A percentile compares a stretch with the other conserved stretches of the same genome.
Conservation (phyloP, 2,113 vertebrate genomes). For the Albula glossodonta region DNA sequence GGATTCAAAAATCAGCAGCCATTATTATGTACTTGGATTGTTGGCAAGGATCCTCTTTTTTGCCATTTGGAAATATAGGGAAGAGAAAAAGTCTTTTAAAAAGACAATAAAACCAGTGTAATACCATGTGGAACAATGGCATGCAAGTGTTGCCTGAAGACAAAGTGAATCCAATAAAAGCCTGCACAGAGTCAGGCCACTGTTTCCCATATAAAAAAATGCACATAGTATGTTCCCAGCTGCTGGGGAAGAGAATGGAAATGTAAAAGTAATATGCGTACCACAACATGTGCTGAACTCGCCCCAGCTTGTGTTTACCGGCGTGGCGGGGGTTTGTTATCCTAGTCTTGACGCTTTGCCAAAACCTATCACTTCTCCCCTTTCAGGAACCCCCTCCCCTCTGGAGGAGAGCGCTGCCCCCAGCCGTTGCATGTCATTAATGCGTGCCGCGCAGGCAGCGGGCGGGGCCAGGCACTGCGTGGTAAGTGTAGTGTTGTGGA, state of each 20-base stretch:
- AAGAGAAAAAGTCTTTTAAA: neutral
- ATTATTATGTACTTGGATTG: too few relatives aligned
- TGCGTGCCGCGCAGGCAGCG: neutral
- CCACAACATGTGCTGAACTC: neutral
- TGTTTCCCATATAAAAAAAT: neutral
- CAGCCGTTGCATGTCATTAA: neutral
- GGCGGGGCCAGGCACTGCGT: neutral
- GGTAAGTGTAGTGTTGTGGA: neutral
- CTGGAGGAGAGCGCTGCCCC: neutral
- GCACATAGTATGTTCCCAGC: conserved; percentile 12
- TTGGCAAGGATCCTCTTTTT: neutral
- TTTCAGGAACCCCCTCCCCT: conserved; percentile 2
- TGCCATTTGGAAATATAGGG: neutral
- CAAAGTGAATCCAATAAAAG: neutral
- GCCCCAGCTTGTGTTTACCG: neutral
- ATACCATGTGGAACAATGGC: neutral
- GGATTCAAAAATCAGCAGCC: too few relatives aligned
- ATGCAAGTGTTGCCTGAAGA: conserved; percentile 2
- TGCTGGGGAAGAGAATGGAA: neutral
- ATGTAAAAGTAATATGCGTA: conserved; percentile 4
- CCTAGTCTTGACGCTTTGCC: conserved; percentile 5
- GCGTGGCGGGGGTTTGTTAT: neutral
- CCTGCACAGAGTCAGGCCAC: neutral
- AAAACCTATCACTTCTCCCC: conserved; percentile 7
- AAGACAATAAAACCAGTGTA: neutral